Base-by-base conservation (phyloP, 2,113 vertebrate genomes). In the Recurvirostra avosetta region DNA sequence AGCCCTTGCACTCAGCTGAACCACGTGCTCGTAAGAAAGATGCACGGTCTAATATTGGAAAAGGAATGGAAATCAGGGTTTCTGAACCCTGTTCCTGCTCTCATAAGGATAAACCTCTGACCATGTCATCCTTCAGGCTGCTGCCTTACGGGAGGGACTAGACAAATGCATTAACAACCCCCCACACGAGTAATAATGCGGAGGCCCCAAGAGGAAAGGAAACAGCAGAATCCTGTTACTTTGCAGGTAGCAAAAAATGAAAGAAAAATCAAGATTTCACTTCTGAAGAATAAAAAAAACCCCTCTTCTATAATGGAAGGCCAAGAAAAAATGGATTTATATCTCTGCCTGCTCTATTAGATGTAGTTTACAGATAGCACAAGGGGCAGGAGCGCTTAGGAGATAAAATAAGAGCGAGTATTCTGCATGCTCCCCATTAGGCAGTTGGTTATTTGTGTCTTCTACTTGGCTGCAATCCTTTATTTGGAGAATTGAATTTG, bases 401-500 rank as follows among this genome's bases (percentile, higher is more conserved):
- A 77, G 41, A 73, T 12, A 82, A 88, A 79, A 4, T 10, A 62
- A 81, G 61, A 67, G 73, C 34, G 65, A 25, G 43, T 58, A 76
- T 79, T 82, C 75, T 91, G 32, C 49, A 66, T 0, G 0, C 7
- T 53, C 15, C 55, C 81, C 26, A 23, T 66, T 27, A 78, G 49
- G 77, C 81, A 59, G 32, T 8, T 82, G 43, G 63, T 70, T 90
- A 68, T 68, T 89, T 0, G 1, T 55, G 32, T 70, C 81, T 77
- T 83, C 77, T 66, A 26, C 74, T 86, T 78, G 93, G 91, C 91
- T 92, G 81, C 71, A 20, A 45, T 52, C 38, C 63, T 95, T 89
- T 79, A 94, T 90, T 90, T 94, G 74, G 62, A 90, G 67, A 87
- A 93, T 19, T 74, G 58, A 66, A 68, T 38, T 95, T 94, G 84